Evolutionary conservation across 2,797 vertebrate species (phyloP), one percentile per base, ranked within the genome.

Genomic region (Sebastes hubbsi): DNA sequence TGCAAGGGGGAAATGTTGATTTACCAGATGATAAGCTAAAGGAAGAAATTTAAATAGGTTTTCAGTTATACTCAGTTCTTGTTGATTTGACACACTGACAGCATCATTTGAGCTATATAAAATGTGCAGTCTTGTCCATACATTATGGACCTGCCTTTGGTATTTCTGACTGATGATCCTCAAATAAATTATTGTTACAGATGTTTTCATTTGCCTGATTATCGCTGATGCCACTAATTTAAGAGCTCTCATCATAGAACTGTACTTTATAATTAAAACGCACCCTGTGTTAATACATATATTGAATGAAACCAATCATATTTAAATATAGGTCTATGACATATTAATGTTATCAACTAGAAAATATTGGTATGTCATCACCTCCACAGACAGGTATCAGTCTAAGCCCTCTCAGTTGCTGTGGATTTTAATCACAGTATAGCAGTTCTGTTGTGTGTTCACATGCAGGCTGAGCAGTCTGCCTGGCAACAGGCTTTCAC

Each of bases 401-500:
- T 42, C 9, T 13, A 4, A 54, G 20, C 60, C 30, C 52, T 58
- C 52, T 55, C 8, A 22, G 36, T 32, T 49, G 22, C 52, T 61
- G 29, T 38, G n/a, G 25, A 60, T 78, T 46, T 74, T 18, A 55
- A 60, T 72, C 55, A 27, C 25, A 68, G 58, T 7, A 32, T 27
- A 72, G 13, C 59, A 60, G 38, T 42, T 16, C 18, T 25, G 14
- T 14, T 46, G 54, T 46, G 34, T 72, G 46, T 59, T 77, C 54
- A 61, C 24, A 60, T 62, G 66, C 67, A 13, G 52, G n/a, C 60
- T 14, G 32, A 67, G 49, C 30, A 52, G 16, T 90, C 80, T 88
- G 76, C 89, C 80, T 81, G 65, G 85, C 83, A 91, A 90, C 89
- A 84, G 72, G 56, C 72, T 46, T 58, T 61, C 68, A 71, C 77